Evolutionary conservation across 2,113 vertebrate genomes (phyloP).

Genomic region (Pyxicephalus adspersus): DNA sequence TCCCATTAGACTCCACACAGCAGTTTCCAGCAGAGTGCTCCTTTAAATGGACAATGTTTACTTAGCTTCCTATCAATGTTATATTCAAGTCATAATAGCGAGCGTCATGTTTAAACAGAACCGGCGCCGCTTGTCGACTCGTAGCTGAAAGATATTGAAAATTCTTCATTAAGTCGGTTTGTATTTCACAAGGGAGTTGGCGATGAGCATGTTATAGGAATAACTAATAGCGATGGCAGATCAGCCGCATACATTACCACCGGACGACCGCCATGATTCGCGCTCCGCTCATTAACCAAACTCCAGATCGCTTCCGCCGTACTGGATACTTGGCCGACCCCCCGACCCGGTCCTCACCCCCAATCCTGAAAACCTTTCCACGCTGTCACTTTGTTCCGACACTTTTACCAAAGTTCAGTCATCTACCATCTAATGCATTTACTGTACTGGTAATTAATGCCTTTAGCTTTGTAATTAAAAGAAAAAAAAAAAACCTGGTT

Average conservation of each 20-base stretch:
- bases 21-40: too few relatives aligned
- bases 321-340: background rate
- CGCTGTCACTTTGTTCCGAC: constrained; percentile 1
- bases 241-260: background rate
- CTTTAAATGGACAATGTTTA: too few relatives aligned
- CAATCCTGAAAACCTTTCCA: background rate
- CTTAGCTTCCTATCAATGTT: too few relatives aligned
- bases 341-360: background rate
- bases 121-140: background rate
- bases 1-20: too few relatives aligned
- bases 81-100: background rate
- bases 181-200: background rate
- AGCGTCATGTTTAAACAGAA: constrained; percentile 6
- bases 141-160: constrained; percentile 3
- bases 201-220: background rate
- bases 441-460: constrained; percentile 82
- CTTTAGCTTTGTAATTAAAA: constrained; percentile 83
- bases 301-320: background rate
- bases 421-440: constrained; percentile 66
- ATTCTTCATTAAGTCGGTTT: background rate
- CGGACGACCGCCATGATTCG: background rate
- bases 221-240: background rate
- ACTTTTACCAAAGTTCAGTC: background rate
- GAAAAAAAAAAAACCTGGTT: constrained; percentile 61
- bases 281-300: background rate